Base-by-base conservation (phyloP, 2,888 invertebrate species). In the Dasysyrphus tricinctus region DNA sequence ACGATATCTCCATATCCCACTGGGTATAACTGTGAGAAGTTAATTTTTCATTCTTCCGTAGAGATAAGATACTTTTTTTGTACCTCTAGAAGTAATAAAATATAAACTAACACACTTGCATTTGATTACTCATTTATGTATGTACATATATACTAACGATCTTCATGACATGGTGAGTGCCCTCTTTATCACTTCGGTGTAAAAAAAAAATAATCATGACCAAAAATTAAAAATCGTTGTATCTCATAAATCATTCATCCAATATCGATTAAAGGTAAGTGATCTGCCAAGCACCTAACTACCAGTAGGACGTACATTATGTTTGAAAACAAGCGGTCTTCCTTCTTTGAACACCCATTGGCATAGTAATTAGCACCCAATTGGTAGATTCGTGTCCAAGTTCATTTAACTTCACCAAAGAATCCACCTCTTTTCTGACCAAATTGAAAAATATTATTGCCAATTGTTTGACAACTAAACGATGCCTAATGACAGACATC, bases 401-500 rank as follows among this genome's bases (percentile, higher is more conserved):
- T 67, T 69, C 47, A 67, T n/a, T 42, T 57, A 65, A 49, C 56
- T 34, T 16, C 19, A 34, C 8, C 39, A 24, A 24, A 56, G 37
- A 37, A n/a, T 32, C 44, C 19, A 63, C 29, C 24, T 12, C 19
- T 32, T 32, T 7, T 44, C 56, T 37, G 14, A 11, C n/a, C 7
- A 56, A 74, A 69, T 79, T 74, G 84, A 51, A 77, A 77, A 85
- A 63, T 77, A 73, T 80, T 69, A 73, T 76, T 85, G 61, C 76
- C 76, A 80, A 77, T 61, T 57, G 59, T 73, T 85, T 85, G 84
- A 85, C 84, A 85, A 80, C 76, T 77, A 69, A 85, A 85, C 84
- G 84, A 85, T 67, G 76, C 44, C 80, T 85, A 85, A 85, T 80
- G 84, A 73, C 84, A 80, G 84, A n/a, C 73, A 80, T 80, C 84